Base-by-base conservation (phyloP, 2,888 invertebrate genomes). In the Pseudococcus longispinus region DNA sequence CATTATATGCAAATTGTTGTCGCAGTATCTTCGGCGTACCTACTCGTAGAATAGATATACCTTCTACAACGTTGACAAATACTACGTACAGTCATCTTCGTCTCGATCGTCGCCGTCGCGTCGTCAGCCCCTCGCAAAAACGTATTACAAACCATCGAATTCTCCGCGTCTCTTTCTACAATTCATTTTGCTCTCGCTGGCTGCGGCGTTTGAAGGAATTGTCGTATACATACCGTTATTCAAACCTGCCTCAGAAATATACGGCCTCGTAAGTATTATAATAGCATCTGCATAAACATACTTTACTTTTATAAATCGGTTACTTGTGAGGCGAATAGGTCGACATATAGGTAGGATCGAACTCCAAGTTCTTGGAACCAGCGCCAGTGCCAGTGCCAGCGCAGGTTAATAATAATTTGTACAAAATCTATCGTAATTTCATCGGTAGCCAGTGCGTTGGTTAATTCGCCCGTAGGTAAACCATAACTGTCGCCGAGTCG, bases 1-100 rank as follows among this genome's bases (percentile, higher is more conserved):
- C 42, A 80, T 80, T 80, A 80, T 80, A 80, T 80, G 77, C 77
- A 80, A 80, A 80, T 80, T 37, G 42, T 70, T 15, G 60, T 23
- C 1, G 60, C 13, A 51, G 51, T 51, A 60, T 60, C 23, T 60
- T 60, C 60, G 13, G 51, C 51, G 1, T 37, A 1, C 37, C 8
- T 37, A n/a, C n/a, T n/a, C n/a, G n/a, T n/a, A 37, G 37, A 37
- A 51, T 51, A n/a, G 6, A n/a, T n/a, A n/a, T n/a, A 15, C 51
- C 2, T 18, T 51, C 1, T 4, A 51, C 18, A 51, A 51, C 51
- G n/a, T 51, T 51, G 51, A 51, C 51, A 51, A 51, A 51, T 51
- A 51, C 23, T 23, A 60, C 60, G 20, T 60, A 37, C 37, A 20
- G 23, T 60, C 23, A 23, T 60, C 20, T 6, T 60, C 60, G 20